phyloP scores from a whole-genome alignment of 2,888 invertebrate genomes.

The Acanthoscelides obtectus region DNA sequence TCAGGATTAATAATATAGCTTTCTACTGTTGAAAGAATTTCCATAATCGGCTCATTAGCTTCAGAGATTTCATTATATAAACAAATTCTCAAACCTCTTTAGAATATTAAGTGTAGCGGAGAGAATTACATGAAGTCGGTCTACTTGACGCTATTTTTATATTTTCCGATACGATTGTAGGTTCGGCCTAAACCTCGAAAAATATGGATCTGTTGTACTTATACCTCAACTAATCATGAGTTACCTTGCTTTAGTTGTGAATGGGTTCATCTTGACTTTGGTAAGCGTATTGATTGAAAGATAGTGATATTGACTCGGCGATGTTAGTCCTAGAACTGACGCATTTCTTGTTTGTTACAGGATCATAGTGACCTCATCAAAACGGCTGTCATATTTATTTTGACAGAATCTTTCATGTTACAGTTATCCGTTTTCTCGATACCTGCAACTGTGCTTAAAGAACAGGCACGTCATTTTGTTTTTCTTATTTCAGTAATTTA shows the following conservation, averaged over 20 bases:
- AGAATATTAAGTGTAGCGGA: too few species aligned
- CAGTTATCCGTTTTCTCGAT: conserved; percentile 19
- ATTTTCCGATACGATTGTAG: conserved; percentile 10
- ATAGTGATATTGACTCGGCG: too few species aligned
- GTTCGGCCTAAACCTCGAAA: conserved; percentile 19
- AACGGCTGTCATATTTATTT: conserved; percentile 16
- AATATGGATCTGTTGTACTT: conserved; percentile 14
- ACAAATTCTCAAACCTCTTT: too few species aligned
- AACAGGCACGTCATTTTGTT: conserved; percentile 5
- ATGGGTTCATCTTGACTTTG: conserved; percentile 15
- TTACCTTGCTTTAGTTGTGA: conserved; percentile 17
- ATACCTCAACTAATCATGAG: conserved; percentile 20
- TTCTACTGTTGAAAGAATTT: too few species aligned
- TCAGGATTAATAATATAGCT: too few species aligned
- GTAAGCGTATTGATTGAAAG: too few species aligned
- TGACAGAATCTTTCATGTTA: conserved; percentile 12
- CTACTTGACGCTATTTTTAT: too few species aligned
- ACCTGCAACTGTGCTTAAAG: conserved; percentile 11
- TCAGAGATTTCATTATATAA: too few species aligned
- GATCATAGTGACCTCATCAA: conserved; percentile 17
- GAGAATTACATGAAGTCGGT: too few species aligned
- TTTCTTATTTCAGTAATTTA: not conserved
- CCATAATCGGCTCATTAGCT: too few species aligned
- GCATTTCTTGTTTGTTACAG: conserved; percentile 7
- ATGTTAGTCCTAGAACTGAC: too few species aligned